Evolutionary conservation across 64 coral and sea anemone genomes (phyloP).

Genomic region (Montipora efflorescens): DNA sequence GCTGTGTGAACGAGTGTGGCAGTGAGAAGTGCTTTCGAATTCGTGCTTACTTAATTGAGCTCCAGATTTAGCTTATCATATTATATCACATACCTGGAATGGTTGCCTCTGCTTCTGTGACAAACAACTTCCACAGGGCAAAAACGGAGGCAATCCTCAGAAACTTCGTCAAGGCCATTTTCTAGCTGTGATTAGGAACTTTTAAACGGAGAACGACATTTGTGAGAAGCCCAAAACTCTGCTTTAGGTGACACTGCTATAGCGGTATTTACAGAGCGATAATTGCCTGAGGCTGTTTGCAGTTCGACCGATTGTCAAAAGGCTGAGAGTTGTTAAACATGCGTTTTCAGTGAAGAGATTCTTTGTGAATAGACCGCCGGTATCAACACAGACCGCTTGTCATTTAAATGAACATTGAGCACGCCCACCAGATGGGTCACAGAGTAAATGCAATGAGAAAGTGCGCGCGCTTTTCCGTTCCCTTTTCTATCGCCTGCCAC

Average conservation of each 20-base stretch:
- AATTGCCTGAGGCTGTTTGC: background rate
- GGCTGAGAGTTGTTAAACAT: background rate
- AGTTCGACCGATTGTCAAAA: background rate
- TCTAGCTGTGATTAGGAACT: background rate
- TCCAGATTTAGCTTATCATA: too few relatives aligned
- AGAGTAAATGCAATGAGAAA: background rate
- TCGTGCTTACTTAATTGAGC: background rate
- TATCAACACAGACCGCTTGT: background rate
- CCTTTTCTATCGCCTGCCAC: too few relatives aligned
- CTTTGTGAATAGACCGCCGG: background rate
- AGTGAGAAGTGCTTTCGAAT: background rate
- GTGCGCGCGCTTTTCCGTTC: too few relatives aligned
- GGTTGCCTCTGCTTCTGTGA: background rate
- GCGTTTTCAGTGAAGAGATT: background rate
- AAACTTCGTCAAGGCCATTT: constrained; percentile 2
- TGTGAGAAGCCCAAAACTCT: background rate
- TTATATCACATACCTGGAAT: background rate
- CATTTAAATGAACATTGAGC: background rate
- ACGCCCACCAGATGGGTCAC: background rate
- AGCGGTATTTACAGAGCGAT: background rate
- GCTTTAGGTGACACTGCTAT: background rate
- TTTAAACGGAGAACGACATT: background rate
- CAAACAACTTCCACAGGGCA: background rate
- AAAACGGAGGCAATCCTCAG: background rate
- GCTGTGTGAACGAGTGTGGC: background rate